phyloP scores from a whole-genome alignment of 2,113 vertebrate species.

The Oriolus oriolus region DNA sequence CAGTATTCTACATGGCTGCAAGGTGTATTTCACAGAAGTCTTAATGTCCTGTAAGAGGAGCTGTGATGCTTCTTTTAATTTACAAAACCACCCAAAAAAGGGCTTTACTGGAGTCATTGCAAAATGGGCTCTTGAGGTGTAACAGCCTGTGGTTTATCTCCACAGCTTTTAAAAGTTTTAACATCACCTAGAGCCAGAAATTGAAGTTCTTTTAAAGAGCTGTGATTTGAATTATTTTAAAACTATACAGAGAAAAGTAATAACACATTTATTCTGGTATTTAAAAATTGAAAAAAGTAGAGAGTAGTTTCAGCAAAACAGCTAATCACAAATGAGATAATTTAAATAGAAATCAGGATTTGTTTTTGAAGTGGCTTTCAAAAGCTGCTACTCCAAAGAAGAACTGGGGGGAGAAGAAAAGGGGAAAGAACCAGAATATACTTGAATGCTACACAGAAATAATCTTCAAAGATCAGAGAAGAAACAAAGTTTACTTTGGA shows the following conservation, averaged over 20 bases:
- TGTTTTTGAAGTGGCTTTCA: background rate
- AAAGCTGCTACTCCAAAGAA: background rate
- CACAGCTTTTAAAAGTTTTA: background rate
- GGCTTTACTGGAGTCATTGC: rapidly evolving
- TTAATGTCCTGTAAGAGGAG: background rate
- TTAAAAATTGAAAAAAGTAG: background rate
- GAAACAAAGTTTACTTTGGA: background rate
- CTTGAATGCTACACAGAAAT: background rate
- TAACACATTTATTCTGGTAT: background rate
- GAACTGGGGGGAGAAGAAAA: background rate
- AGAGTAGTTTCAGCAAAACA: background rate
- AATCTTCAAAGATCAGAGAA: background rate
- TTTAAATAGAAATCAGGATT: background rate
- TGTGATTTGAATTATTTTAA: background rate
- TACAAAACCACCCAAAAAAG: background rate
- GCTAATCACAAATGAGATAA: background rate
- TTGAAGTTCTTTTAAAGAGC: background rate
- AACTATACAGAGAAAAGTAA: background rate
- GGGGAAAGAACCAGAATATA: background rate
- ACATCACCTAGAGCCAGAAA: background rate
- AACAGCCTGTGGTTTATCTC: background rate
- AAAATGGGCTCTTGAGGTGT: background rate
- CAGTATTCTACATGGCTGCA: background rate
- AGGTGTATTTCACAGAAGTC: background rate
- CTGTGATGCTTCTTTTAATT: background rate